These are phyloP conservation scores for Neuroscelio doddi DNA, from an alignment of 2,888 invertebrate genomes.

Conservation along the genomic window DNA sequence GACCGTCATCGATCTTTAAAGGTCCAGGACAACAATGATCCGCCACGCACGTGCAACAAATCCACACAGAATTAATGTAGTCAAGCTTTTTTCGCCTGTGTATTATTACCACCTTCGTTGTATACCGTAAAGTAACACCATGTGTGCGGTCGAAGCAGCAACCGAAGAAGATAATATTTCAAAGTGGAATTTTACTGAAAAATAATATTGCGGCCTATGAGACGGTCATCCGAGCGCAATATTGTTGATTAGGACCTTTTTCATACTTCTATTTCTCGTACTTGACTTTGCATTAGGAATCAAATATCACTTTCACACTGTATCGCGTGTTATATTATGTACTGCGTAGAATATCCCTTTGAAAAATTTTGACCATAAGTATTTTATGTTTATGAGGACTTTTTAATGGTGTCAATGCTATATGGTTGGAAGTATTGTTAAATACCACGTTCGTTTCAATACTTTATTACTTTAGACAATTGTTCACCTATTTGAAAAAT, in stretches of 20 bases:
- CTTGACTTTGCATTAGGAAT: slow-evolving; percentile 12
- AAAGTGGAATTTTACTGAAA: slow-evolving; percentile 18
- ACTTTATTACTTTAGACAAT: no score
- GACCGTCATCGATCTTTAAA: slow-evolving; percentile 34
- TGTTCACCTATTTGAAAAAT: no score
- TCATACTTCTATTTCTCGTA: slow-evolving; percentile 29
- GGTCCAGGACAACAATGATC: slow-evolving; percentile 19
- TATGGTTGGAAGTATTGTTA: no score
- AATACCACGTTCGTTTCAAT: no score
- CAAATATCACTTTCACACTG: slow-evolving; percentile 22
- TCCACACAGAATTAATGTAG: not conserved
- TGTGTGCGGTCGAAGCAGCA: slow-evolving; percentile 27
- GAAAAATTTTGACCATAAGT: slow-evolving; percentile 32
- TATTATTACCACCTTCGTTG: slow-evolving; percentile 12
- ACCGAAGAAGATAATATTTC: slow-evolving; percentile 35
- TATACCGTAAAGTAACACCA: slow-evolving; percentile 22
- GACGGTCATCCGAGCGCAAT: slow-evolving; percentile 25
- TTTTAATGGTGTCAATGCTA: slow-evolving; percentile 39
- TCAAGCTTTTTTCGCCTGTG: not conserved
- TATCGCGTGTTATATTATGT: no score
- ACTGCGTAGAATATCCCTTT: slow-evolving; percentile 7
- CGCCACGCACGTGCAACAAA: slow-evolving; percentile 17
- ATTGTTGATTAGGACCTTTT: slow-evolving; percentile 28
- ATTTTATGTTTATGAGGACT: slow-evolving; percentile 25
- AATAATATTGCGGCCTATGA: slow-evolving; percentile 38